phyloP scores from a whole-genome alignment of 53 echinoderm and acorn worm species.

The Mesocentrotus franciscanus region DNA sequence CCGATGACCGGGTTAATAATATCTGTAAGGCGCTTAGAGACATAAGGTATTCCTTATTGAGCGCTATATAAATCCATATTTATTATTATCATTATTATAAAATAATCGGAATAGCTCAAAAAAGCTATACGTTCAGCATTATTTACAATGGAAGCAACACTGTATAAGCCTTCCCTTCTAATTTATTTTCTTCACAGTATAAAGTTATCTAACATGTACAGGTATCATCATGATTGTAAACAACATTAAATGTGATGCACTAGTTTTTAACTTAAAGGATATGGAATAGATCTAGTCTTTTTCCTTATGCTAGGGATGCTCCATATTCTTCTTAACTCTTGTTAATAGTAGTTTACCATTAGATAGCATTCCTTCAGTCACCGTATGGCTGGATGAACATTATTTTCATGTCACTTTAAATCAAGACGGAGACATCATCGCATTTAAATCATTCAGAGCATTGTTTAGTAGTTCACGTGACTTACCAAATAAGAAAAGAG shows the following conservation, averaged over 20 bases:
- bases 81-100: no score
- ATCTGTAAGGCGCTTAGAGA: no score
- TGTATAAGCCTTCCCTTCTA: no score
- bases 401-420: not conserved
- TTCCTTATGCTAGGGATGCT: not conserved
- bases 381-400: not conserved
- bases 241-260: not conserved
- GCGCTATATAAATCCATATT: no score
- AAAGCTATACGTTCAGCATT: no score
- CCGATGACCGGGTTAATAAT: no score
- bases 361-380: not conserved
- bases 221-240: not conserved
- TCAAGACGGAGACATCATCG: not conserved
- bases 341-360: not conserved
- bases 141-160: no score
- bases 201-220: no score
- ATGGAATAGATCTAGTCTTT: not conserved
- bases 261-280: not conserved
- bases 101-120: no score
- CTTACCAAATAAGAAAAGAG: constrained; percentile 23
- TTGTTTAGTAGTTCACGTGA: not conserved
- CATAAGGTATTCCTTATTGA: no score
- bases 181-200: no score
- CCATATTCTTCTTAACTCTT: not conserved
- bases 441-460: not conserved